phyloP scores from a whole-genome alignment of 2,113 vertebrate genomes.

The Motacilla alba region DNA sequence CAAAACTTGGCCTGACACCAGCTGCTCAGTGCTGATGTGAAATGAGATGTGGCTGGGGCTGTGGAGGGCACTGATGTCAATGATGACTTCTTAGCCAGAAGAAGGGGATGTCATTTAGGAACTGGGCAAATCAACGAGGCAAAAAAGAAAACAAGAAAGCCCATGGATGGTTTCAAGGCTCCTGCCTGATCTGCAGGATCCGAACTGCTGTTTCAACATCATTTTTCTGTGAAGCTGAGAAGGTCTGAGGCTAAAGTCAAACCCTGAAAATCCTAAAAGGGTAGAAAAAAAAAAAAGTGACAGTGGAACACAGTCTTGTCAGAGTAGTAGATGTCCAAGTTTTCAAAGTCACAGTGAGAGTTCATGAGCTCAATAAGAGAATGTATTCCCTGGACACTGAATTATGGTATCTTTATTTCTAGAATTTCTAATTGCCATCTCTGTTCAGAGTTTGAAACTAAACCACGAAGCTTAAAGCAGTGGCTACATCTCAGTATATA shows the following conservation, averaged over 20 bases:
- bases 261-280: not conserved
- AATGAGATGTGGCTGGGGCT: not conserved
- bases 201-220: not conserved
- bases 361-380: not conserved
- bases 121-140: not conserved
- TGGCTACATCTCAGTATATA: not conserved
- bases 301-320: not conserved
- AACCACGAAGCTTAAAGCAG: constrained; percentile 20
- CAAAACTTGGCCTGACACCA: not conserved
- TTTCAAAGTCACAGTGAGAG: not conserved
- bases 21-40: fast-evolving
- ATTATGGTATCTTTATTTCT: not conserved
- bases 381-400: not conserved
- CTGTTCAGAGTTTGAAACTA: not conserved
- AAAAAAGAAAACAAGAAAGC: not conserved
- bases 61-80: not conserved
- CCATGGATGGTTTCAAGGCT: not conserved
- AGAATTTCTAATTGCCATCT: not conserved
- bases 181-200: not conserved
- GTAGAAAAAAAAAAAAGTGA: not conserved
- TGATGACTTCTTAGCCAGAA: not conserved
- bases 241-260: not conserved
- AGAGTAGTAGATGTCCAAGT: not conserved
- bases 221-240: not conserved
- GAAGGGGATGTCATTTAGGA: not conserved